Conservation (phyloP, 2,888 invertebrate genomes). For the Meiosimyza decipiens region DNA sequence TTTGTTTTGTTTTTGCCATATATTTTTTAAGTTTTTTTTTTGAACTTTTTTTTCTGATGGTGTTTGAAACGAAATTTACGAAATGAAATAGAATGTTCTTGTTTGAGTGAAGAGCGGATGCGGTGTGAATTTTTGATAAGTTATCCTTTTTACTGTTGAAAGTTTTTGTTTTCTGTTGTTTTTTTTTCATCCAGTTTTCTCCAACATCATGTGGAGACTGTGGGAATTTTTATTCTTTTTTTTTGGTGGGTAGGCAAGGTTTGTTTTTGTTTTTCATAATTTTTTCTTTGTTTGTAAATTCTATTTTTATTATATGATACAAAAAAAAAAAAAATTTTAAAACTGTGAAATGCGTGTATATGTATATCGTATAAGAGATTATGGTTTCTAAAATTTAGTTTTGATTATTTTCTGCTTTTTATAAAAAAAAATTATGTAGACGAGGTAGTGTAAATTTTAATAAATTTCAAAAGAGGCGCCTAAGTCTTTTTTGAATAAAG, state of each 20-base stretch:
- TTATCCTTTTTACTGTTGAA: constrained; percentile 23
- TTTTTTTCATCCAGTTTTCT: not conserved
- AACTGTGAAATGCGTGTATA: no score
- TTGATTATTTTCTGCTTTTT: no score
- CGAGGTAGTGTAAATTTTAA: no score
- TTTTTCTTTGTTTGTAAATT: no score
- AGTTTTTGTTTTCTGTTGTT: not conserved
- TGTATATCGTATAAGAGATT: no score
- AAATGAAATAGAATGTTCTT: constrained; percentile 28
- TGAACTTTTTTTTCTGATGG: not conserved
- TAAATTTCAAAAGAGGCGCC: no score
- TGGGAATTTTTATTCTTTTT: not conserved
- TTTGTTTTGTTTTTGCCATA: constrained; percentile 18
- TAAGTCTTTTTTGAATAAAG: no score
- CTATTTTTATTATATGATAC: no score
- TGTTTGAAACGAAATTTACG: constrained; percentile 12
- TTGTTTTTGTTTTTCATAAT: not conserved
- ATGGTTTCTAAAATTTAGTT: no score
- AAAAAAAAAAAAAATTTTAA: no score
- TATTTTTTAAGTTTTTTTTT: not conserved
- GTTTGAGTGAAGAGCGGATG: constrained; percentile 37
- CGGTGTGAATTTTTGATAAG: constrained; percentile 43
- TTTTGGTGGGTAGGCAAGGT: not conserved
- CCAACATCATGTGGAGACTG: not conserved
- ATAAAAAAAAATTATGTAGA: no score